A percentile compares a stretch with the other conserved stretches of the same genome.
These are phyloP conservation scores for Neoascia interrupta DNA, from an alignment of 2,888 invertebrate genomes.

Conservation along the genomic window DNA sequence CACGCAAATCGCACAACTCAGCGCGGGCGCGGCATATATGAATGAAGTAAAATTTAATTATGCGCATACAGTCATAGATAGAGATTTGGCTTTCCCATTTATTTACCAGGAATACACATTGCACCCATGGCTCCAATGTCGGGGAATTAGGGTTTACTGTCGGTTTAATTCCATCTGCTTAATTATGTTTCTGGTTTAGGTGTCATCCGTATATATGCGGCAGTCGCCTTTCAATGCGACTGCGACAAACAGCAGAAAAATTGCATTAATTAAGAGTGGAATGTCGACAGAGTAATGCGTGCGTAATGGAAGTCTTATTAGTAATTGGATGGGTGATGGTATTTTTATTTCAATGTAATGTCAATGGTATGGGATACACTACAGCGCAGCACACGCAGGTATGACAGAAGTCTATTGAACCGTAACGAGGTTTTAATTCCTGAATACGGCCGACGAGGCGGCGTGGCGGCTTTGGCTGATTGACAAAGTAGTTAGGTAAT, in stretches of 20 bases:
- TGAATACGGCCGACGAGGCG: background rate
- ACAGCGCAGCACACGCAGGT: background rate
- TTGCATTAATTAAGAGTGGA: conserved; percentile 32
- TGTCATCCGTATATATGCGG: too few relatives aligned
- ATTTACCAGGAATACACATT: too few relatives aligned
- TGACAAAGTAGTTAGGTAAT: conserved; percentile 18
- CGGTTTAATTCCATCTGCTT: conserved; percentile 55
- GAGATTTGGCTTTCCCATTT: too few relatives aligned
- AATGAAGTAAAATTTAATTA: conserved; percentile 42
- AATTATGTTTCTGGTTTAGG: conserved; percentile 36
- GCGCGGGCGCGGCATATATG: too few relatives aligned
- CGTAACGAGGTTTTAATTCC: conserved; percentile 51
- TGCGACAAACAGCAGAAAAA: background rate
- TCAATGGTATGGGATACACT: too few relatives aligned
- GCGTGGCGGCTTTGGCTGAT: conserved; percentile 7
- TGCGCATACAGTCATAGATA: conserved; percentile 4
- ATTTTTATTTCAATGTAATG: conserved; percentile 14
- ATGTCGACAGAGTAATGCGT: background rate
- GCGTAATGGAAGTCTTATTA: conserved; percentile 34
- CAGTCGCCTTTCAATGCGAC: conserved; percentile 7
- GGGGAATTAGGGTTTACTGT: conserved; percentile 56
- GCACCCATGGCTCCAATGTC: conserved; percentile 30
- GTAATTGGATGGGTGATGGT: conserved; percentile 48
- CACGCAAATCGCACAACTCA: too few relatives aligned
- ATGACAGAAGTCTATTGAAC: conserved; percentile 33